These are phyloP conservation scores for Hipposideros armiger DNA, from an alignment of 2,113 vertebrate genomes.

Conservation along the genomic window DNA sequence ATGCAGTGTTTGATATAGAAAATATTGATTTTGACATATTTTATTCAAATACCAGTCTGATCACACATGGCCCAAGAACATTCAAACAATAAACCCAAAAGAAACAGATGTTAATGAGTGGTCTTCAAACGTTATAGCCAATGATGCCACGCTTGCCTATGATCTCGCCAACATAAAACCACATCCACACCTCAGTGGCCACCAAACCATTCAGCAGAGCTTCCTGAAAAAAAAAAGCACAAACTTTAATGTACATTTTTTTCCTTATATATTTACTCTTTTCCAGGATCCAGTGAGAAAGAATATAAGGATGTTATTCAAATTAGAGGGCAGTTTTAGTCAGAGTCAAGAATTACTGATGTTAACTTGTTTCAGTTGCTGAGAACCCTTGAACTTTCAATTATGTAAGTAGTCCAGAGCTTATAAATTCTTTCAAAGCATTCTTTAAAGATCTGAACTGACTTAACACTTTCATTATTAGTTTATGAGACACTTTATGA, in stretches of 20 bases:
- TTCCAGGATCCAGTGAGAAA: neutral
- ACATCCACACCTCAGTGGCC: conserved; percentile 97
- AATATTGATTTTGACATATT: conserved; percentile 74
- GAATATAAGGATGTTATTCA: conserved; percentile 8
- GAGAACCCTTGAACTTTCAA: conserved; percentile 65
- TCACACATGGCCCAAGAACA: conserved; percentile 75
- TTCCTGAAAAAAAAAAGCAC: conserved; percentile 89
- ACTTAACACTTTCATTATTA: conserved; percentile 80
- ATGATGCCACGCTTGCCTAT: conserved; percentile 95
- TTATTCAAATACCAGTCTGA: conserved; percentile 75
- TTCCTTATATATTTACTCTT: neutral
- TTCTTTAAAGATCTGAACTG: conserved; percentile 74
- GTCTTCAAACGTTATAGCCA: conserved; percentile 94
- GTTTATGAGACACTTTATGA: conserved; percentile 78
- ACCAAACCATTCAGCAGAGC: conserved; percentile 96
- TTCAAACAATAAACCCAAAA: conserved; percentile 41
- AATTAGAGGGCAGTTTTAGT: neutral
- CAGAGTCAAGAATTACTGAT: neutral
- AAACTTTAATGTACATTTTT: conserved; percentile 1
- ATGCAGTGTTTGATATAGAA: conserved; percentile 46
- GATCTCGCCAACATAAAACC: conserved; percentile 99
- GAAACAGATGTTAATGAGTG: conserved; percentile 55
- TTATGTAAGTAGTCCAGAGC: conserved; percentile 60
- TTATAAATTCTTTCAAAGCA: conserved; percentile 79
- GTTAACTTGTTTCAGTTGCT: conserved; percentile 58